Evolutionary conservation across 1,140 invertebrate species (phyloP).

Genomic region (Brachionus calyciflorus): DNA sequence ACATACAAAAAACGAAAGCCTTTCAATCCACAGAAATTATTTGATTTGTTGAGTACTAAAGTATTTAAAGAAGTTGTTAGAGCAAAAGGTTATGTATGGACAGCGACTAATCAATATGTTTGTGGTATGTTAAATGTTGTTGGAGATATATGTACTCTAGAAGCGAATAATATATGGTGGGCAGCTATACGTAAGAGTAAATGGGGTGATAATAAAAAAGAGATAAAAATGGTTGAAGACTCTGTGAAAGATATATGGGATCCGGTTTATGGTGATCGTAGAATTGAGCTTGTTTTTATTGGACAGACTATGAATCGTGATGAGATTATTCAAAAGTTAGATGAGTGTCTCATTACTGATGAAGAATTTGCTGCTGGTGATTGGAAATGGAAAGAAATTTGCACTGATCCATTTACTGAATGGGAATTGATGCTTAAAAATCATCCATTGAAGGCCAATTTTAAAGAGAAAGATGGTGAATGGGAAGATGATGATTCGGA

Average conservation of each 20-base stretch:
- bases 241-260: conserved; percentile 27
- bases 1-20: conserved; percentile 40
- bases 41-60: background rate
- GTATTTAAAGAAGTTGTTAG: conserved; percentile 36
- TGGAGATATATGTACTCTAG: conserved; percentile 24
- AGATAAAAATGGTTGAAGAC: background rate
- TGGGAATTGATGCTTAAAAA: conserved; percentile 14
- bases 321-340: conserved; percentile 15
- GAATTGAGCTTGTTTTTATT: conserved; percentile 38
- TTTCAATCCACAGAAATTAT: conserved; percentile 41
- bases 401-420: conserved; percentile 35
- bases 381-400: conserved; percentile 45
- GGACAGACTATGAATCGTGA: background rate
- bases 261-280: conserved; percentile 9
- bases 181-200: background rate
- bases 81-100: conserved; percentile 38
- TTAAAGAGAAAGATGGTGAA: conserved; percentile 45
- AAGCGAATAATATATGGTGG: conserved; percentile 40
- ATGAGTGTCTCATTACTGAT: conserved; percentile 38
- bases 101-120: conserved; percentile 18
- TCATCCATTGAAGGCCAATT: conserved; percentile 42
- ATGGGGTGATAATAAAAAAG: conserved; percentile 41
- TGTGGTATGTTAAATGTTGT: conserved; percentile 43
- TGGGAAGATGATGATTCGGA: conserved; percentile 45
- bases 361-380: conserved; percentile 28